Evolutionary conservation across 2,888 invertebrate species (phyloP).

Genomic region (Crocallis elinguaria): DNA sequence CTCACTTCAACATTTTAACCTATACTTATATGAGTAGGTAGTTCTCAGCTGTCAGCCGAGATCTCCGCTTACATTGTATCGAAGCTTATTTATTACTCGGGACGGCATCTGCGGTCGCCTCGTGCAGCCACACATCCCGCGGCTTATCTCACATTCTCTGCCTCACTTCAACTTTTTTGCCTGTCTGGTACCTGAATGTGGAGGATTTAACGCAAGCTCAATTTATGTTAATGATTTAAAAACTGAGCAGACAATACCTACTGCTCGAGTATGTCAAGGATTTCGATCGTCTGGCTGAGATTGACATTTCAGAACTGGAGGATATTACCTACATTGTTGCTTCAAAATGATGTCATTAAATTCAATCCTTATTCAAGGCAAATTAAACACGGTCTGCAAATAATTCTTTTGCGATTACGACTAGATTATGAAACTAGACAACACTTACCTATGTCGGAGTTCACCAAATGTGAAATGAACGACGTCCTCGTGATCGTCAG

Average conservation of each 20-base stretch:
- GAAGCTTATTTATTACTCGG: conserved; percentile 59
- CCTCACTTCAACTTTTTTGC: conserved; percentile 66
- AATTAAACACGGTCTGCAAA: too few species aligned
- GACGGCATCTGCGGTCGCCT: conserved; percentile 37
- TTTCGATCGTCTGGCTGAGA: conserved; percentile 29
- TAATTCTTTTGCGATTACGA: too few species aligned
- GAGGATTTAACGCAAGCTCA: conserved; percentile 31
- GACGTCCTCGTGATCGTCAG: too few species aligned
- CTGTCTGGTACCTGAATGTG: conserved; percentile 47
- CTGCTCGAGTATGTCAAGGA: conserved; percentile 34
- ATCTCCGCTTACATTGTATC: conserved; percentile 48
- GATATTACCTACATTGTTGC: conserved; percentile 20
- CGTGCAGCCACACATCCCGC: conserved; percentile 47
- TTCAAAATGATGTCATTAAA: conserved; percentile 11
- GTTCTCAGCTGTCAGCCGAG: background rate
- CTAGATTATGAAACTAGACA: too few species aligned
- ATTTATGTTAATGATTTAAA: conserved; percentile 25
- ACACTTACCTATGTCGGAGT: too few species aligned
- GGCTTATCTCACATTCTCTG: conserved; percentile 60
- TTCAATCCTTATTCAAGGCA: too few species aligned
- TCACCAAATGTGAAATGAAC: too few species aligned
- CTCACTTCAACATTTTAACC: background rate
- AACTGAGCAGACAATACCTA: conserved; percentile 26
- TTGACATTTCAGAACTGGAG: conserved; percentile 25
- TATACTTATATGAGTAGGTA: background rate